A percentile compares a stretch with the other conserved stretches of the same genome.
Conservation (phyloP, 2,888 invertebrate species). For the Timema podura region DNA sequence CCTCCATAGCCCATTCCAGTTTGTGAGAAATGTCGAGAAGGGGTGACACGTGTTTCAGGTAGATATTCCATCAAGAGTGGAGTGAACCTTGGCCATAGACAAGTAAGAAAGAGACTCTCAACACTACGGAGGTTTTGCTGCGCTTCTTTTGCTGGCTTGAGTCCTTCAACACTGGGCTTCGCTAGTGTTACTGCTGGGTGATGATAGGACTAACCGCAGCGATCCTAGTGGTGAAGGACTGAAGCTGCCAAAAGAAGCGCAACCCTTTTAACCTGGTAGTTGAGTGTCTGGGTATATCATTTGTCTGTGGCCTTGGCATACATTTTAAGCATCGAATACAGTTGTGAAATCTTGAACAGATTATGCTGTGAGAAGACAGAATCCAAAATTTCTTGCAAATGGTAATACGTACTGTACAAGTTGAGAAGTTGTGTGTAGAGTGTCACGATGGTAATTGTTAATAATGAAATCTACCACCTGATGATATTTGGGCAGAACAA, state of each 20-base stretch:
- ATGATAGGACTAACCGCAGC: too few relatives aligned
- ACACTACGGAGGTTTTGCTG: too few relatives aligned
- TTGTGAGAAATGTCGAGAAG: not conserved
- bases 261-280: too few relatives aligned
- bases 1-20: not conserved
- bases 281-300: too few relatives aligned
- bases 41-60: not conserved
- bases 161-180: too few relatives aligned
- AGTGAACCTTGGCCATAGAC: not conserved
- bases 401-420: not conserved
- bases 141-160: too few relatives aligned
- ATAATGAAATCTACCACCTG: not conserved
- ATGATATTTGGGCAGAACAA: not conserved
- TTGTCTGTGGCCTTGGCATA: not conserved
- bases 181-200: too few relatives aligned
- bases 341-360: not conserved
- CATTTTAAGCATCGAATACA: not conserved
- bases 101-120: too few relatives aligned
- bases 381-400: not conserved
- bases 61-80: not conserved
- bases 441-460: not conserved
- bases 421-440: not conserved
- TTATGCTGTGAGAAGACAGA: not conserved
- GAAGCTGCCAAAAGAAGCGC: too few relatives aligned
- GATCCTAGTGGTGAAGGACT: too few relatives aligned